These are phyloP conservation scores for Thalassophryne amazonica DNA, from an alignment of 2,797 vertebrate species.

Conservation along the genomic window DNA sequence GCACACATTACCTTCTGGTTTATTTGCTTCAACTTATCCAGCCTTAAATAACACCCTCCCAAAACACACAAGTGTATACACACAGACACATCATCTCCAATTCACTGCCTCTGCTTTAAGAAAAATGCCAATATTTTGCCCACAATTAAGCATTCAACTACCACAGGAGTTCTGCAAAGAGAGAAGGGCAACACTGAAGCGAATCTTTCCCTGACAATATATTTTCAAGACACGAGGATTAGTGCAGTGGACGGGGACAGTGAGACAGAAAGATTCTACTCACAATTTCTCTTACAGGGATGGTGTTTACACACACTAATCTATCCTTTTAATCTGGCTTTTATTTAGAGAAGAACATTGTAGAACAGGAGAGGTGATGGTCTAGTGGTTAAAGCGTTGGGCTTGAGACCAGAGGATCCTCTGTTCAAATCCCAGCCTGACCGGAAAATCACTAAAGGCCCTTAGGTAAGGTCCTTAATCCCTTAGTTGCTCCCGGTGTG, in stretches of 20 bases:
- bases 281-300: slow-evolving; percentile 7
- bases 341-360: slow-evolving; percentile 50
- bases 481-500: too few relatives aligned
- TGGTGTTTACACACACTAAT: slow-evolving; percentile 11
- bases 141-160: slow-evolving; percentile 17
- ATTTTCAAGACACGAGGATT: slow-evolving; percentile 15
- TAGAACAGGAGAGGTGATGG: slow-evolving; percentile 11
- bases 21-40: background rate
- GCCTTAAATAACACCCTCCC: background rate
- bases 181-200: background rate
- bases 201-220: slow-evolving; percentile 7
- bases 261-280: slow-evolving; percentile 15
- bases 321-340: slow-evolving; percentile 44
- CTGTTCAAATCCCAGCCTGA: too few relatives aligned
- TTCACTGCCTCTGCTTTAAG: slow-evolving; percentile 7
- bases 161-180: background rate
- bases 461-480: too few relatives aligned
- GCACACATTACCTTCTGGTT: background rate
- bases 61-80: background rate
- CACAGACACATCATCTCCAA: background rate
- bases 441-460: too few relatives aligned
- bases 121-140: slow-evolving; percentile 5
- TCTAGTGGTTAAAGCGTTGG: too few relatives aligned
- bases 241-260: background rate
- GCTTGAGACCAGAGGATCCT: too few relatives aligned